Conservation (phyloP, 2,113 vertebrate genomes). For the Toxotes chatareus region DNA sequence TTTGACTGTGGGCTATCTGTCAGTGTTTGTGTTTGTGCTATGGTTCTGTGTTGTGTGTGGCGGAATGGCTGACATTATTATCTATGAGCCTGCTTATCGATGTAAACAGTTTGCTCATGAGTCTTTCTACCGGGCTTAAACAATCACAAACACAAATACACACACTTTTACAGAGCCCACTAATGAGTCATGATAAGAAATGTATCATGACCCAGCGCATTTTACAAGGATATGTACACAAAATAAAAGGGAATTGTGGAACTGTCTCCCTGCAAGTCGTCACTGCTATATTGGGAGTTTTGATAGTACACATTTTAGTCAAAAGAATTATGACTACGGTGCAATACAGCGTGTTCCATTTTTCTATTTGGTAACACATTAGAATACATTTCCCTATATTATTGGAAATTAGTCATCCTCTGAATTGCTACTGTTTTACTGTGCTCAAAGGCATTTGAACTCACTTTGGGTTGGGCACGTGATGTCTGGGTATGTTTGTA, state of each 20-base stretch:
- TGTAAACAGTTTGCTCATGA: constrained; percentile 35
- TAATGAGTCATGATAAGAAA: constrained; percentile 12
- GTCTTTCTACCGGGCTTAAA: constrained; percentile 12
- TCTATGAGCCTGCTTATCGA: constrained; percentile 35
- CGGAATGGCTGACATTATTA: constrained; percentile 59
- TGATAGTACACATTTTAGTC: constrained; percentile 4
- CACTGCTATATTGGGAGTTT: neutral
- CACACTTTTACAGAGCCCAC: constrained; percentile 23
- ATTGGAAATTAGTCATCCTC: neutral
- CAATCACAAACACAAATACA: constrained; percentile 17
- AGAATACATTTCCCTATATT: neutral
- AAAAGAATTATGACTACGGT: constrained; percentile 4
- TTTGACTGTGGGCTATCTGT: constrained; percentile 50
- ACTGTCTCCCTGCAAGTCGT: constrained; percentile 31
- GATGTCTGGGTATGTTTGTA: neutral
- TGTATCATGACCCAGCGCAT: constrained; percentile 17
- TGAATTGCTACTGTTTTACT: constrained; percentile 6
- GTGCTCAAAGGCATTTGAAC: constrained; percentile 36
- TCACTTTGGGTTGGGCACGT: constrained; percentile 16
- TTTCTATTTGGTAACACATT: constrained; percentile 1
- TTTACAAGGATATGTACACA: constrained; percentile 21
- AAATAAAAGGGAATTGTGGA: neutral
- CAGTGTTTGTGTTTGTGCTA: constrained; percentile 43
- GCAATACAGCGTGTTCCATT: constrained; percentile 7
- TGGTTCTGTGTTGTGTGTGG: constrained; percentile 60